phyloP scores from a whole-genome alignment of 2,797 vertebrate genomes.

The Pantherophis vulpinus region DNA sequence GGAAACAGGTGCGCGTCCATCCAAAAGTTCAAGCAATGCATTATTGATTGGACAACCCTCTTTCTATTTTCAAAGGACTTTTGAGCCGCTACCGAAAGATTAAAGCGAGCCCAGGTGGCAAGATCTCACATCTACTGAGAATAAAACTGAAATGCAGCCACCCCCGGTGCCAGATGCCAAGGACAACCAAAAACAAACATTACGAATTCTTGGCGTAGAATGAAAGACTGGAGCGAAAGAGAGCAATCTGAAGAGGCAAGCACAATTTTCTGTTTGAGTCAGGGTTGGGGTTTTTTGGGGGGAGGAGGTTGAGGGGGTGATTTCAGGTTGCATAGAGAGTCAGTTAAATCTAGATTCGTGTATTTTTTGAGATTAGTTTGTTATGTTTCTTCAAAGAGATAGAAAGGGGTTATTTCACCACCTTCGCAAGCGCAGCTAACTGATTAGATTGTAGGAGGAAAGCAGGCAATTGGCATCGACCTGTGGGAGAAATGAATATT shows the following conservation, averaged over 20 bases:
- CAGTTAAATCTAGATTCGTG: not conserved
- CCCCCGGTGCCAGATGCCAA: slow-evolving; percentile 66
- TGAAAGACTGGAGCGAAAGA: slow-evolving; percentile 54
- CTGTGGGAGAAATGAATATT: not conserved
- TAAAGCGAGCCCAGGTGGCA: slow-evolving; percentile 78
- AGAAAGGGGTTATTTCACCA: not conserved
- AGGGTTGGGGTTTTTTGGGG: not conserved
- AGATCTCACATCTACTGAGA: slow-evolving; percentile 76
- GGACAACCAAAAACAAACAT: slow-evolving; percentile 69
- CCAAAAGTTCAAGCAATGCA: not conserved
- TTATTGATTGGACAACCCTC: not conserved
- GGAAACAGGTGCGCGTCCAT: slow-evolving; percentile 39
- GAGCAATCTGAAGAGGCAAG: not conserved
- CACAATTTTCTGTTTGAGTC: slow-evolving; percentile 7
- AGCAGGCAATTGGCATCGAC: not conserved
- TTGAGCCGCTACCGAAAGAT: slow-evolving; percentile 13
- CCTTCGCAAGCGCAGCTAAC: not conserved
- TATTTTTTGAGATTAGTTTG: slow-evolving; percentile 7
- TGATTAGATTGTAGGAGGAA: not conserved
- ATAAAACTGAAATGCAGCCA: slow-evolving; percentile 55
- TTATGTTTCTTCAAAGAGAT: not conserved
- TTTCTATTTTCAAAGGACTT: slow-evolving; percentile 19
- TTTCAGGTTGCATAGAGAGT: slow-evolving; percentile 38
- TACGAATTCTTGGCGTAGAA: slow-evolving; percentile 24
- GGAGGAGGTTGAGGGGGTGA: not conserved